Evolutionary conservation across 2,113 vertebrate genomes (phyloP).

Genomic region (Egretta garzetta): DNA sequence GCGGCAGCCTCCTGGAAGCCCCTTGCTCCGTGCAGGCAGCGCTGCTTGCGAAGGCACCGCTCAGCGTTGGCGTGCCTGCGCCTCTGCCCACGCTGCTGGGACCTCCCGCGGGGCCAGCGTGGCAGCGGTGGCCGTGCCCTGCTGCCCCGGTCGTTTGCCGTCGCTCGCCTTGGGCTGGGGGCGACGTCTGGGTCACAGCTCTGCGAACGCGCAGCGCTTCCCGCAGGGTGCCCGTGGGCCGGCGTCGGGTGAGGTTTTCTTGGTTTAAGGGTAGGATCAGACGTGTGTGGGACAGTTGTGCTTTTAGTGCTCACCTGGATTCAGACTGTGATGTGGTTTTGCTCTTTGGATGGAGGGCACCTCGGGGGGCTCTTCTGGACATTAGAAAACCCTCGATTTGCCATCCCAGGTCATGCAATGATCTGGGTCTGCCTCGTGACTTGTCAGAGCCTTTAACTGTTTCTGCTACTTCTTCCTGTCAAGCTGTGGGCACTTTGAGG

Average conservation of each 20-base stretch:
- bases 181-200: fast-evolving
- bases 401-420: not conserved
- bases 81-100: not conserved
- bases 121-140: fast-evolving
- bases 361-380: not conserved
- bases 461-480: not conserved
- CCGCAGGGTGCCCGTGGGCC: not conserved
- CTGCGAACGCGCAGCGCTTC: not conserved
- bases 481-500: not conserved
- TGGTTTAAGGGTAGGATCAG: not conserved
- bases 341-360: not conserved
- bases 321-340: not conserved
- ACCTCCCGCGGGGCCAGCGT: fast-evolving
- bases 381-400: not conserved
- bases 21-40: not conserved
- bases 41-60: not conserved
- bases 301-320: not conserved
- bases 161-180: not conserved
- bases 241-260: not conserved
- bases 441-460: not conserved
- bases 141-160: fast-evolving
- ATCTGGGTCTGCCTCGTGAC: not conserved
- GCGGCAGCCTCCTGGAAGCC: not conserved
- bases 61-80: too few relatives aligned
- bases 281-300: not conserved